phyloP scores from a whole-genome alignment of 2,797 vertebrate genomes.

The Karalla daura region DNA sequence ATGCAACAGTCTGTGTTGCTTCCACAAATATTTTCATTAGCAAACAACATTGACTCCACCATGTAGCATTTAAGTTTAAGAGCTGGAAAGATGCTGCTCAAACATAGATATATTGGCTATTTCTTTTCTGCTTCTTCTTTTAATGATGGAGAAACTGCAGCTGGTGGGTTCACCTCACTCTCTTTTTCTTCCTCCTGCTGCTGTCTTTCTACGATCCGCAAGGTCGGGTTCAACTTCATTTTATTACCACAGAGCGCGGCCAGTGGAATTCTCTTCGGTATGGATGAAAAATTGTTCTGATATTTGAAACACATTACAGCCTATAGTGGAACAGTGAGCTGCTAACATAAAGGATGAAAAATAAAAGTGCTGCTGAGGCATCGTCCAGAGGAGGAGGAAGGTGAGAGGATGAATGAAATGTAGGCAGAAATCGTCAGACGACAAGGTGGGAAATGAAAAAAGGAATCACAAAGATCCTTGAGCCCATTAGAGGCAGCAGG shows the following conservation, averaged over 20 bases:
- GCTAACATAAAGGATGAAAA: conserved; percentile 22
- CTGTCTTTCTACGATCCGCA: conserved; percentile 27
- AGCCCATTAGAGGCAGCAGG: background rate
- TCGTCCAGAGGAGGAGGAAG: background rate
- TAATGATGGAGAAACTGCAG: background rate
- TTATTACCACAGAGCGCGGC: conserved; percentile 11
- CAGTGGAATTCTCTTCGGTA: conserved; percentile 18
- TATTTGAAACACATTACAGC: conserved; percentile 45
- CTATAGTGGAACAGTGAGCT: conserved; percentile 24
- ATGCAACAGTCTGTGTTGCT: no score
- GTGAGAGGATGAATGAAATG: background rate
- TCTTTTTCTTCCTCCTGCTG: conserved; percentile 9
- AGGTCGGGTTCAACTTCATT: conserved; percentile 52
- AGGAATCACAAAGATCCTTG: background rate
- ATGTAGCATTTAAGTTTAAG: conserved; percentile 26
- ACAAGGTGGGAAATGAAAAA: background rate
- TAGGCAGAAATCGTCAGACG: background rate
- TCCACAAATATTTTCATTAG: no score
- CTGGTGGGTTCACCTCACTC: conserved; percentile 17
- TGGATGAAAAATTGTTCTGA: conserved; percentile 49
- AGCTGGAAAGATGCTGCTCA: background rate
- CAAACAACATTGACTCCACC: background rate
- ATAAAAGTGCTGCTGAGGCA: conserved; percentile 15
- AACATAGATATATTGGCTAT: conserved; percentile 14
- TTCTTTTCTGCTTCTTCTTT: no score